phyloP scores from a whole-genome alignment of 1,140 invertebrate genomes.

The Eriocheir sinensis region DNA sequence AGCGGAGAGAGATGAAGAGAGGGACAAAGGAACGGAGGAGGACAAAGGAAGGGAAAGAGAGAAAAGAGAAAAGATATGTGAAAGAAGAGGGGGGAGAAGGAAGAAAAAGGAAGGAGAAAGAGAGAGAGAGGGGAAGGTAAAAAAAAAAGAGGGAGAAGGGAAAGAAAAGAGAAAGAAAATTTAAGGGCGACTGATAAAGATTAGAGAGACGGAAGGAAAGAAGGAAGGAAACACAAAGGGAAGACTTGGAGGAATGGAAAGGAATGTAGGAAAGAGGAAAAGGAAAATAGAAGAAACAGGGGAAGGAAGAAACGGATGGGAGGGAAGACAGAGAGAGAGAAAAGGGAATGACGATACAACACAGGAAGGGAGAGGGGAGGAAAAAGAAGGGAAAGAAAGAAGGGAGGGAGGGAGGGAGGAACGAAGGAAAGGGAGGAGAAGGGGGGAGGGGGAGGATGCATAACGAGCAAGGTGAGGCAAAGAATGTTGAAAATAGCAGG shows the following conservation, averaged over 20 bases:
- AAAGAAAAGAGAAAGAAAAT: background rate
- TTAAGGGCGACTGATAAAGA: background rate
- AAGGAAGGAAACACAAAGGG: background rate
- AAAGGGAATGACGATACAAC: background rate
- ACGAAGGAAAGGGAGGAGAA: background rate
- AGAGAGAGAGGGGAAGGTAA: background rate
- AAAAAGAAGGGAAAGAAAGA: background rate
- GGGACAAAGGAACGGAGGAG: background rate
- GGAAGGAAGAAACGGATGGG: too few species aligned
- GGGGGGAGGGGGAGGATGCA: background rate
- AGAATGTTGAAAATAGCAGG: too few species aligned
- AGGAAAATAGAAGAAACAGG: background rate
- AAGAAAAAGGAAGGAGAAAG: background rate
- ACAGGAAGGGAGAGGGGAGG: slow-evolving; percentile 14
- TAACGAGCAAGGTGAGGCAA: background rate
- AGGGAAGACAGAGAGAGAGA: background rate
- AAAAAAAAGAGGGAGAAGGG: background rate
- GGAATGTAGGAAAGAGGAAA: background rate
- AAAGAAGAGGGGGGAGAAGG: background rate
- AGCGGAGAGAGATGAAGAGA: too few species aligned
- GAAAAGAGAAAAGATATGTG: background rate
- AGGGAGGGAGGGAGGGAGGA: background rate
- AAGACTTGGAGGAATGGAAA: background rate
- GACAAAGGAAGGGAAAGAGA: background rate
- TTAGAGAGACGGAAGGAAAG: background rate